Evolutionary conservation across 2,797 vertebrate species (phyloP).

Genomic region (Sarcophilus harrisii): DNA sequence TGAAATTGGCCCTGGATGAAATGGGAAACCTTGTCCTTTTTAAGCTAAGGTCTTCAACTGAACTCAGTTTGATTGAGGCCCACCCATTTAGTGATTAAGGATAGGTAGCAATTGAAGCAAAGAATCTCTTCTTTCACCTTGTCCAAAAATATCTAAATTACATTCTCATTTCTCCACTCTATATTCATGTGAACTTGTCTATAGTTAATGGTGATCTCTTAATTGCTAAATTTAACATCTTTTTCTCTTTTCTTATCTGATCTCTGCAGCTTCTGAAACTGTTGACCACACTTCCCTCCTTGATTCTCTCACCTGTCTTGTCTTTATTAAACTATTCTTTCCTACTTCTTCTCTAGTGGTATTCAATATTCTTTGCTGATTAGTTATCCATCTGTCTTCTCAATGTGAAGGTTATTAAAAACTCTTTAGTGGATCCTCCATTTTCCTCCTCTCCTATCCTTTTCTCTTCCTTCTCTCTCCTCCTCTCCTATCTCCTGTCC

Average conservation of each 20-base stretch:
- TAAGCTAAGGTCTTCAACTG: no score
- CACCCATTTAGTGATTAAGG: no score
- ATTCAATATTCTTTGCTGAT: not conserved
- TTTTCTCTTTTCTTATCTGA: not conserved
- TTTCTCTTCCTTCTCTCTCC: no score
- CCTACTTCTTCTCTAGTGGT: not conserved
- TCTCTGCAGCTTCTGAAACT: not conserved
- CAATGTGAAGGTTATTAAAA: not conserved
- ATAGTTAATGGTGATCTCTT: not conserved
- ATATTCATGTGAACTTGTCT: not conserved
- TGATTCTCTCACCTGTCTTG: not conserved
- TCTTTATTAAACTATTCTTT: not conserved
- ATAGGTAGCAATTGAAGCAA: no score
- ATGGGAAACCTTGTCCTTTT: no score
- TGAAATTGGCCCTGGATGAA: no score
- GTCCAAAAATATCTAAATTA: not conserved
- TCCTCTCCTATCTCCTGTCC: not conserved
- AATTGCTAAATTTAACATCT: not conserved
- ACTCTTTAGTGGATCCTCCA: not conserved
- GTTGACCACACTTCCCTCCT: not conserved
- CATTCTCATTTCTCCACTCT: not conserved
- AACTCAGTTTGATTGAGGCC: no score
- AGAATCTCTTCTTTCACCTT: no score
- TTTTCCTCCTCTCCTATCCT: not conserved
- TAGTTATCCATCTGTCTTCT: not conserved